phyloP scores from a whole-genome alignment of 2,888 invertebrate genomes.

The Chrysomela aeneicollis region DNA sequence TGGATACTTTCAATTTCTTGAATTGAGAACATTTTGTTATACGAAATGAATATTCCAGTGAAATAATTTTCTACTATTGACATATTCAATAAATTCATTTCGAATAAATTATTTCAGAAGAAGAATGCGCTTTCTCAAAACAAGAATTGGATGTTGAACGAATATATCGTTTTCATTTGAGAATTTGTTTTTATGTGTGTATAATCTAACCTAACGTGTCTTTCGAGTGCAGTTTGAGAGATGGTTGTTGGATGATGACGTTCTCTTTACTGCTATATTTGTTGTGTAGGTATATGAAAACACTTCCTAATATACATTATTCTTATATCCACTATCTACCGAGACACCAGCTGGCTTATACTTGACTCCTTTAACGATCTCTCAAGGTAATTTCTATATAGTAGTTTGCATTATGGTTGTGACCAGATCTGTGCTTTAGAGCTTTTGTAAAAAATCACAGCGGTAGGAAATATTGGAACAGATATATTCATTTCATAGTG shows the following conservation, averaged over 20 bases:
- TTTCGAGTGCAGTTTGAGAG: neutral
- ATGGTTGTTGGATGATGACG: neutral
- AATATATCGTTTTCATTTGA: too few relatives aligned
- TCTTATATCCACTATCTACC: slow-evolving; percentile 35
- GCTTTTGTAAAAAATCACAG: slow-evolving; percentile 19
- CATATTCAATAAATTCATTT: too few relatives aligned
- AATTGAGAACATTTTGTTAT: too few relatives aligned
- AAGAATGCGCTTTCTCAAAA: too few relatives aligned
- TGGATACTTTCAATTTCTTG: too few relatives aligned
- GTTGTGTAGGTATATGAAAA: neutral
- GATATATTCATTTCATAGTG: neutral
- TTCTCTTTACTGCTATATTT: slow-evolving; percentile 1
- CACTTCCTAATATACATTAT: slow-evolving; percentile 30
- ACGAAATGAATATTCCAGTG: too few relatives aligned
- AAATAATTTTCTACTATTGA: too few relatives aligned
- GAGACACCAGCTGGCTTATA: slow-evolving; percentile 44
- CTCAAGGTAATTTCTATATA: slow-evolving; percentile 45
- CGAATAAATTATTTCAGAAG: too few relatives aligned
- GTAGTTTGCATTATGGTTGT: slow-evolving; percentile 29
- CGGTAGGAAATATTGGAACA: neutral
- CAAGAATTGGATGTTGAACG: too few relatives aligned
- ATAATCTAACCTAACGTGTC: too few relatives aligned
- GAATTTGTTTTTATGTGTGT: too few relatives aligned
- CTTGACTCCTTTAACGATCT: slow-evolving; percentile 40
- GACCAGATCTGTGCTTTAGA: slow-evolving; percentile 38